Base-by-base conservation (phyloP, 2,113 vertebrate species). In the Leptosomus discolor region DNA sequence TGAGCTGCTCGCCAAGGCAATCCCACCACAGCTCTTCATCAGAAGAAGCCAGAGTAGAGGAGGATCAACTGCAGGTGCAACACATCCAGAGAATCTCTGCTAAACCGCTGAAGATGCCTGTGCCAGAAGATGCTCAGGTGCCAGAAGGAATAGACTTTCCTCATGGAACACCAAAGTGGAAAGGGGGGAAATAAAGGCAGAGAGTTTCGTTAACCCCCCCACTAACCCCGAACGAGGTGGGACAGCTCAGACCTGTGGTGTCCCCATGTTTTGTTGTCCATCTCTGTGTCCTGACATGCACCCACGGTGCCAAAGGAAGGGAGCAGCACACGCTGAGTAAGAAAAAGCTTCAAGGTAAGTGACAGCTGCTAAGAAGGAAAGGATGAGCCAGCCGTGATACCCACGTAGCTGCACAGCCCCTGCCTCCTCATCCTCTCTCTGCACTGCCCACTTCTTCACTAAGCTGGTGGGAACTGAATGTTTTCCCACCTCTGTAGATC, bases 251-350 rank as follows among this genome's bases (percentile, higher is more conserved):
- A 29, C n/a, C n/a, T 17, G 21, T 29, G 2, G 22, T 24, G 37
- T 61, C 46, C 1, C 8, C 16, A 2, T 2, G 4, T 12, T 45
- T 23, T 21, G 32, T 8, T 6, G 46, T 16, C 21, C 18, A 13
- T 45, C 30, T 7, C 57, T 12, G 14, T 5, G 3, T 32, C 7
- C 22, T 1, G 21, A 13, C 5, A 4, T 4, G 15, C 48, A 8
- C 30, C 23, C 77, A 22, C 8, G 2, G 61, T 6, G 39, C 34
- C 9, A 1, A 37, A 43, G 51, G 58, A 15, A 17, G 15, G 36
- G 39, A 14, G 12, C 32, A 32, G 58, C 48, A 32, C 17, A 15
- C 2, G 5, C 41, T 27, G 22, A 46, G 34, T 1, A 8, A 32
- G 34, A 27, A 56, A 56, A 64, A 48, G 23, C 41, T 56, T 46